A percentile compares a stretch with the other conserved stretches of the same genome.
These are phyloP conservation scores for Lamprologus lemairii DNA, from an alignment of 2,113 vertebrate species.

Conservation along the genomic window DNA sequence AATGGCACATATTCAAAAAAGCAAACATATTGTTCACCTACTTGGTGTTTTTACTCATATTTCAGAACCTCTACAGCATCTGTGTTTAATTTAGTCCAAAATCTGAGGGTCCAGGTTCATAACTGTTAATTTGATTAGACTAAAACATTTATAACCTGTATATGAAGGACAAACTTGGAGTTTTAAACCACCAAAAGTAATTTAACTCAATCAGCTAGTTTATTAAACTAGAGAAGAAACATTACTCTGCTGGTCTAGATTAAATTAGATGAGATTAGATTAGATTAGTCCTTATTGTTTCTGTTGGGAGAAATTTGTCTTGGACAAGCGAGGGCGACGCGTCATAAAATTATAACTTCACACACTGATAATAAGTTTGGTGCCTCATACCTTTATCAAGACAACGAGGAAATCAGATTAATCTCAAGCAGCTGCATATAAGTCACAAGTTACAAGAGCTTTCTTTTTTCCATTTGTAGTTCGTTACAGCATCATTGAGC, in stretches of 20 bases:
- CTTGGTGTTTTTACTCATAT: neutral
- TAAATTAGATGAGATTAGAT: neutral
- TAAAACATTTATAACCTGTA: neutral
- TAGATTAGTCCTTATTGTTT: neutral
- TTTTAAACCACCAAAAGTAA: neutral
- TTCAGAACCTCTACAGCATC: neutral
- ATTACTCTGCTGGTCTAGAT: neutral
- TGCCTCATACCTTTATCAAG: neutral
- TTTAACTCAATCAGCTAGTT: neutral
- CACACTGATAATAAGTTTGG: neutral
- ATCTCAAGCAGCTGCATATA: neutral
- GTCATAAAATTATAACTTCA: neutral
- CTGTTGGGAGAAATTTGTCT: neutral
- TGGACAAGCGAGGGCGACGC: fast-evolving
- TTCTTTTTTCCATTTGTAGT: neutral
- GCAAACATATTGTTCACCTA: neutral
- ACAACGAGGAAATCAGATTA: fast-evolving
- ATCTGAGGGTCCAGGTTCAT: neutral
- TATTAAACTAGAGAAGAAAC: neutral
- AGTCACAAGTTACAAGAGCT: neutral
- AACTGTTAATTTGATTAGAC: neutral
- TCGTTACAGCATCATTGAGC: neutral
- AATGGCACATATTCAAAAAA: neutral
- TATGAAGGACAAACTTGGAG: neutral
- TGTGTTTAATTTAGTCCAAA: neutral